These are phyloP conservation scores for Bungarus multicinctus DNA, from an alignment of 2,113 vertebrate genomes.

Conservation along the genomic window DNA sequence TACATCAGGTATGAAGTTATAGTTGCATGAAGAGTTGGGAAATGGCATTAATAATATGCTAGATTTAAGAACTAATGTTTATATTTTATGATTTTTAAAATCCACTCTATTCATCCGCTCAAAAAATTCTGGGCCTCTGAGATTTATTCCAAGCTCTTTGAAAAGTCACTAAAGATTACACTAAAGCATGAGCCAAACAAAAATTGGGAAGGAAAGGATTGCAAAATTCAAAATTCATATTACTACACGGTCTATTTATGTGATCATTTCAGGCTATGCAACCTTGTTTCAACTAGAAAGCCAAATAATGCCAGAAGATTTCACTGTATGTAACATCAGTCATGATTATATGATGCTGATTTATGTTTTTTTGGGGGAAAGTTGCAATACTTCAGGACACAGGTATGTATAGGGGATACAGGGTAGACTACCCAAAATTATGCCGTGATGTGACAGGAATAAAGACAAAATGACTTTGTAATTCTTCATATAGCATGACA, in stretches of 20 bases:
- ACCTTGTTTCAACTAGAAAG: background rate
- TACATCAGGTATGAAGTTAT: background rate
- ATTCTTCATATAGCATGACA: background rate
- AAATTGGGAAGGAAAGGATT: background rate
- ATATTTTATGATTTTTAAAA: background rate
- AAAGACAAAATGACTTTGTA: background rate
- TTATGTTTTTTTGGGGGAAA: background rate
- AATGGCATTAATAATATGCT: constrained; percentile 5
- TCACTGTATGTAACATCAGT: background rate
- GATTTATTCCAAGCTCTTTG: background rate
- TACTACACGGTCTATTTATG: background rate
- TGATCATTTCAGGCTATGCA: background rate
- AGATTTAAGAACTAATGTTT: constrained; percentile 10
- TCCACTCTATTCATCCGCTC: background rate
- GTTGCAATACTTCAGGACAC: background rate
- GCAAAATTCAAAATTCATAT: background rate
- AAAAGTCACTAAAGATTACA: background rate
- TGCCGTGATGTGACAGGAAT: background rate
- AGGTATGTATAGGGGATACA: background rate
- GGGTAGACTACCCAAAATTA: background rate
- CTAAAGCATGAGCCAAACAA: background rate
- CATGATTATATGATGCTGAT: background rate
- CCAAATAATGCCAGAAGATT: background rate
- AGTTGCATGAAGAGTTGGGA: background rate
- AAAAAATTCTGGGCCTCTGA: background rate